These are phyloP conservation scores for Chaenodraco wilsoni DNA, from an alignment of 2,797 vertebrate genomes.

Conservation along the genomic window DNA sequence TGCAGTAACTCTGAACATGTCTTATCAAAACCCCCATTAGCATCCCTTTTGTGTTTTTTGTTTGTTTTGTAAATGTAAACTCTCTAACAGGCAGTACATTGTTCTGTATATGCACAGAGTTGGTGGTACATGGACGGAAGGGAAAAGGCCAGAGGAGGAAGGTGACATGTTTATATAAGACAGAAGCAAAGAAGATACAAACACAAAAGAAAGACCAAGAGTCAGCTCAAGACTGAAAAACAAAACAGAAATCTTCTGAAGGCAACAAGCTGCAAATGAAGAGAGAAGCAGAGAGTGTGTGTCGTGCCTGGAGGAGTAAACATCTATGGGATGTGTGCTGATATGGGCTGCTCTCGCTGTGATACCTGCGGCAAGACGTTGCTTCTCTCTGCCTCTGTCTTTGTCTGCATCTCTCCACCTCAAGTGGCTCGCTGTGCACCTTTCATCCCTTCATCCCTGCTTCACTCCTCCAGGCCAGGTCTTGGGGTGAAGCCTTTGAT, in stretches of 20 bases:
- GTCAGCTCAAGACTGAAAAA: slow-evolving; percentile 29
- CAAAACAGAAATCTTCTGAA: slow-evolving; percentile 47
- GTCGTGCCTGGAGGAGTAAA: slow-evolving; percentile 60
- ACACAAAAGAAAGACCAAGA: slow-evolving; percentile 21
- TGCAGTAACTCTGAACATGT: neutral
- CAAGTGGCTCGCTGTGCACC: slow-evolving; percentile 40
- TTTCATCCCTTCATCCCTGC: slow-evolving; percentile 57
- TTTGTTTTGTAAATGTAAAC: slow-evolving; percentile 6
- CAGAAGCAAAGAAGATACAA: neutral
- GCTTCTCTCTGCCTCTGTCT: slow-evolving; percentile 22
- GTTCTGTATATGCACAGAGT: neutral
- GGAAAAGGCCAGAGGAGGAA: neutral
- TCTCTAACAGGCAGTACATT: neutral
- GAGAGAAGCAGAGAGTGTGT: slow-evolving; percentile 36
- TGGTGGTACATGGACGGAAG: slow-evolving; percentile 1
- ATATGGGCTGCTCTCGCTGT: slow-evolving; percentile 40
- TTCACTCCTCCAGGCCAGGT: slow-evolving; percentile 52
- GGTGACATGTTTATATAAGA: slow-evolving; percentile 31
- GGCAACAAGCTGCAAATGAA: slow-evolving; percentile 30
- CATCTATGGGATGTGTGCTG: slow-evolving; percentile 46
- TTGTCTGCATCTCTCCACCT: slow-evolving; percentile 52
- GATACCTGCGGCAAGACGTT: slow-evolving; percentile 47
- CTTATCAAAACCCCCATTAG: neutral
- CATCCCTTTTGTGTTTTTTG: neutral
- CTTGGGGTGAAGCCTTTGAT: slow-evolving; percentile 56